Evolutionary conservation across 2,888 invertebrate species (phyloP), one percentile per base, ranked within the genome.

Genomic region (Galerucella nymphaeae): DNA sequence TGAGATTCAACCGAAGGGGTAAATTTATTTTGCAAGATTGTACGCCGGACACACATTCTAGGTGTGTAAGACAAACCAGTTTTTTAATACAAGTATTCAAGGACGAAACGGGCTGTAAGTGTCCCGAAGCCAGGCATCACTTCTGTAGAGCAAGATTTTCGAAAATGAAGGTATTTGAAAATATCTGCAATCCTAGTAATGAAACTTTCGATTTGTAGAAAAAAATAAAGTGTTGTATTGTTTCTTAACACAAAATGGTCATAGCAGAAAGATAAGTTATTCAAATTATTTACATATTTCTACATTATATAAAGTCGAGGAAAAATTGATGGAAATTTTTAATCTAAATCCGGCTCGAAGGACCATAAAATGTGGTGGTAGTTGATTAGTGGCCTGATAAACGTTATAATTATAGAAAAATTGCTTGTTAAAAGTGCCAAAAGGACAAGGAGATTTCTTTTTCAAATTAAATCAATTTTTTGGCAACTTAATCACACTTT

Each of bases 1-100:
- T 77, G 77, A 76, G 64, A 64, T 77, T 77, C 67, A 76, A 75
- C 59, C 67, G 23, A 11, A 67, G 64, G 16, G 77, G 77, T 10
- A 70, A 61, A 50, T 72, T 74, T 45, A 62, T 38, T 62, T 59
- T 67, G 30, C 67, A 70, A 70, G 58, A 61, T 10, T 66, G 63
- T 58, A 58, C 66, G 38, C 42, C 59, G 10, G 16, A 53, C 8
- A 53, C 53, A 16, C 57, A 62, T 18, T 53, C 73, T 41, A 53
- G 9, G 45, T 70, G 63, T 30, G 10, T 20, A 13, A 41, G 55
- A 14, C 72, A 67, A n/a, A 58, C 57, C 18, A 57, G n/a, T 14
- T 65, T 69, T 55, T 5, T 75, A 14, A 74, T 73, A 20, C 67
- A 70, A 23, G 72, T 68, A 20, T 70, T 42, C 50, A 18, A 65